These are phyloP conservation scores for Rhinoraja longicauda DNA, from an alignment of 2,797 vertebrate genomes.

Conservation along the genomic window DNA sequence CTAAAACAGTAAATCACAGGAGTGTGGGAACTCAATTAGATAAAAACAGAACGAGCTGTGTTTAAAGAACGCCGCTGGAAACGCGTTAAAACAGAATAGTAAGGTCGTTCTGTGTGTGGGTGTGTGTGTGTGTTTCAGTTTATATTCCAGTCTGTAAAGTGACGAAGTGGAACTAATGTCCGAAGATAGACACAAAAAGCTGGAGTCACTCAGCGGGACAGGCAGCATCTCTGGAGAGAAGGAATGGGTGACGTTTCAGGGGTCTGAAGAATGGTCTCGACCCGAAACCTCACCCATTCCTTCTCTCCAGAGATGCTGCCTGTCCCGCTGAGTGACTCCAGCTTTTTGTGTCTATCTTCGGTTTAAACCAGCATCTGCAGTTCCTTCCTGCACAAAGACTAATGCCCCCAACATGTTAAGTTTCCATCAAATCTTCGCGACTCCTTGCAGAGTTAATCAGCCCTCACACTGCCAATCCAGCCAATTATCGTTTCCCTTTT, in stretches of 20 bases:
- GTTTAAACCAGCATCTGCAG: too few relatives aligned
- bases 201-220: too few relatives aligned
- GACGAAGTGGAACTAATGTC: neutral
- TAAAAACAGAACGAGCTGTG: neutral
- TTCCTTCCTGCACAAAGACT: too few relatives aligned
- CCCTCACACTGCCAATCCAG: neutral
- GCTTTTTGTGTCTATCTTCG: too few relatives aligned
- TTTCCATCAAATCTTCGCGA: neutral
- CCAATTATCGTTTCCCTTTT: neutral
- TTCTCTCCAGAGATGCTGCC: too few relatives aligned
- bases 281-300: too few relatives aligned
- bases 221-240: too few relatives aligned
- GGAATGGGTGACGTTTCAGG: too few relatives aligned
- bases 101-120: neutral
- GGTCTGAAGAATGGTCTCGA: too few relatives aligned
- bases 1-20: slow-evolving; percentile 30
- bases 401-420: neutral
- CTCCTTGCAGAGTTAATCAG: neutral
- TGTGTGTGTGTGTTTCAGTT: neutral
- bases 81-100: neutral
- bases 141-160: neutral
- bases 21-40: slow-evolving; percentile 23
- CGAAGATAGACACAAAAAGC: too few relatives aligned
- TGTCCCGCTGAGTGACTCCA: too few relatives aligned
- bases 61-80: too few relatives aligned